Evolutionary conservation across 2,797 vertebrate species (phyloP), one percentile per base, ranked within the genome.

Genomic region (Crenichthys baileyi): DNA sequence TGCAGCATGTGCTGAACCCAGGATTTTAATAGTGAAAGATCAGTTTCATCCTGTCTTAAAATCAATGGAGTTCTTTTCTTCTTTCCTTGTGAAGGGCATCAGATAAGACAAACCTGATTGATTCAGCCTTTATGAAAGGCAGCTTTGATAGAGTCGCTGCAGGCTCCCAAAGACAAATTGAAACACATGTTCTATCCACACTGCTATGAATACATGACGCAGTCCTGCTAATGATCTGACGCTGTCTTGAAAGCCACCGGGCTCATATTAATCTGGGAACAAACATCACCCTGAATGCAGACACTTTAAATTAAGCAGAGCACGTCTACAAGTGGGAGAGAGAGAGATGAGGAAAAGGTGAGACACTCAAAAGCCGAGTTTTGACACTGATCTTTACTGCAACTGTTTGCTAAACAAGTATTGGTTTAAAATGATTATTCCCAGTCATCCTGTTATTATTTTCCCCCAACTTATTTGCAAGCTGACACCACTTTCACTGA

Each of bases 31-130:
- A 24, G 55, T 58, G 80, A 82, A 72, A 72, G 82, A 87, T 84
- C 76, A 51, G 74, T 88, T 84, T 86, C 79, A 91, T 90, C 77
- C 79, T 70, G 72, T 71, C 72, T 78, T 77, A 77, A 84, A 89
- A 89, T 90, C 88, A 71, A 48, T 74, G 15, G 29, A 77, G 78
- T 78, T 82, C 75, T 79, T 79, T 84, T 78, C 76, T 76, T 84
- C 71, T 75, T 85, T 84, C 83, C 74, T 78, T 80, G 82, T 73
- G 84, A 91, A 84, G 83, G 85, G 72, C 76, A 91, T 91, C 85
- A 88, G 91, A 94, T 92, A 88, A 92, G 83, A 86, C 72, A 60
- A 85, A 83, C 29, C 73, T 81, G 90, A 92, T 88, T 89, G 92
- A 92, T 89, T 88, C 80, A 36, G 75, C 79, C 76, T 50, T 81